phyloP scores from a whole-genome alignment of 2,797 vertebrate species.

The Propithecus deckenii region DNA sequence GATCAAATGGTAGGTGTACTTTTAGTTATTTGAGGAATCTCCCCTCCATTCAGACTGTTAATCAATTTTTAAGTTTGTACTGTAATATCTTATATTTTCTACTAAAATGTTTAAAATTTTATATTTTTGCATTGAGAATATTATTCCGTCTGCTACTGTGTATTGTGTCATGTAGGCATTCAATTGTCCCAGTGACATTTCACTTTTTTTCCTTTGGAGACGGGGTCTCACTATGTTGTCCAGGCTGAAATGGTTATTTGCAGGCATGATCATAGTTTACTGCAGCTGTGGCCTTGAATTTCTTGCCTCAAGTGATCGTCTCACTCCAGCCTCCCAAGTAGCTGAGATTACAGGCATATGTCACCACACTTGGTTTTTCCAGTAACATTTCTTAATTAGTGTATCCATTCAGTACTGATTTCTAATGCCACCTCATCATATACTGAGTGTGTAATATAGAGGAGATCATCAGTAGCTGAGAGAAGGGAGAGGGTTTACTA shows the following conservation, averaged over 20 bases:
- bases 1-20: too few relatives aligned
- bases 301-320: background rate
- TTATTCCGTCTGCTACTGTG: background rate
- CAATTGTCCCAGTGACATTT: background rate
- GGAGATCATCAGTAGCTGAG: background rate
- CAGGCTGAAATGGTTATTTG: background rate
- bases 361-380: too few relatives aligned
- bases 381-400: background rate
- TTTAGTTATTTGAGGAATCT: too few relatives aligned
- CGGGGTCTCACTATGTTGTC: background rate
- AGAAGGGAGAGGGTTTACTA: background rate
- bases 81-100: background rate
- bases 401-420: background rate
- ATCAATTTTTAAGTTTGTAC: background rate
- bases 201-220: background rate
- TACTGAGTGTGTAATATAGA: background rate
- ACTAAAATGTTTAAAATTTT: background rate
- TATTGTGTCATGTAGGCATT: background rate
- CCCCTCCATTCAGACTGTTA: background rate
- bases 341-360: background rate
- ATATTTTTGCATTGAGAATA: background rate
- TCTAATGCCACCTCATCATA: background rate
- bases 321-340: too few relatives aligned
- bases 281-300: background rate
- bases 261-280: background rate